Evolutionary conservation across 2,113 vertebrate genomes (phyloP).

Genomic region (Vireo altiloquus): DNA sequence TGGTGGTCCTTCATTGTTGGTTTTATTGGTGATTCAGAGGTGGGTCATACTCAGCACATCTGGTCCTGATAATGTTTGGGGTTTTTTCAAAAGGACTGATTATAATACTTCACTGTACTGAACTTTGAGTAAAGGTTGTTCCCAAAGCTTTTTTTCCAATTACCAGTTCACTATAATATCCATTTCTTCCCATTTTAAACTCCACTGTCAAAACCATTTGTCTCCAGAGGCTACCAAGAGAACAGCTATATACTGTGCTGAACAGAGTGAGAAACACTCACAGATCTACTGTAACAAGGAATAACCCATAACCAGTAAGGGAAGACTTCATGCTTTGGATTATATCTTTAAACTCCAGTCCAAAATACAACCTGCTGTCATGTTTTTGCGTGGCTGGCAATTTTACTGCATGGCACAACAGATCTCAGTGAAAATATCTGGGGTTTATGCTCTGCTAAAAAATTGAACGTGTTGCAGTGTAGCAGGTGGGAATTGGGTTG

Average conservation of each 20-base stretch:
- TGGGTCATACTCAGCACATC: not conserved
- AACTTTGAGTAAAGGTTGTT: not conserved
- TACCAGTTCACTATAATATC: not conserved
- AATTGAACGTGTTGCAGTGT: not conserved
- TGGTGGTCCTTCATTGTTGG: not conserved
- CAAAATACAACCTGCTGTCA: not conserved
- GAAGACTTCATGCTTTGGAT: not conserved
- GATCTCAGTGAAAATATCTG: not conserved
- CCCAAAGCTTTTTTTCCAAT: not conserved
- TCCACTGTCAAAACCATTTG: not conserved
- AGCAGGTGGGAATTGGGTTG: not conserved
- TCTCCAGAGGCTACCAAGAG: not conserved
- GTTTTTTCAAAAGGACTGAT: not conserved
- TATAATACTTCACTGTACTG: not conserved
- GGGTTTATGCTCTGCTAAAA: not conserved
- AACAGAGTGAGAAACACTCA: not conserved
- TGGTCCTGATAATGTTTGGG: not conserved
- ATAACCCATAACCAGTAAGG: not conserved
- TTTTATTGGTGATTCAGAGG: not conserved
- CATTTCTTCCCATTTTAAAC: not conserved
- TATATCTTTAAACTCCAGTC: not conserved
- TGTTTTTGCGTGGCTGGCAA: not conserved
- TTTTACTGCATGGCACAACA: not conserved
- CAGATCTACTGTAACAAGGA: constrained; percentile 26
- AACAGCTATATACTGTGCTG: not conserved